phyloP scores from a whole-genome alignment of 1,140 invertebrate species.

The Achatina immaculata region DNA sequence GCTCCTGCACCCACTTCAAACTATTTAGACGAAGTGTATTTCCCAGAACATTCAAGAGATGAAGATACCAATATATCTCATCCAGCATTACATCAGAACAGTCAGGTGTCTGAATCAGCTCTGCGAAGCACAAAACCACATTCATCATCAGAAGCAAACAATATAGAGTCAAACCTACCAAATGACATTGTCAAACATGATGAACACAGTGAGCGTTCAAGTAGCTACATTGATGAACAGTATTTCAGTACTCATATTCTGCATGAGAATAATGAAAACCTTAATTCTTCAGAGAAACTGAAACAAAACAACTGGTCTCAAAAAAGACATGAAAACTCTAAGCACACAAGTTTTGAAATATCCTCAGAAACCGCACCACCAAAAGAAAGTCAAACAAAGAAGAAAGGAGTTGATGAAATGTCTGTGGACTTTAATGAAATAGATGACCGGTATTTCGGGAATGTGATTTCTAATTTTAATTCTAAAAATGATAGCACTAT shows the following conservation, averaged over 20 bases:
- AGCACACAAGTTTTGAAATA: neutral
- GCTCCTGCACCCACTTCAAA: neutral
- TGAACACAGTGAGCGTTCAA: neutral
- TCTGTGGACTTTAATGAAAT: constrained; percentile 18
- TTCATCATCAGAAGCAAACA: neutral
- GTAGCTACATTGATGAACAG: constrained; percentile 10
- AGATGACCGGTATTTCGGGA: constrained; percentile 27
- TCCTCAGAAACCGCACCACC: neutral
- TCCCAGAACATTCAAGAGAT: constrained; percentile 4
- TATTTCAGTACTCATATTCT: constrained; percentile 29
- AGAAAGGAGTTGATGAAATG: neutral
- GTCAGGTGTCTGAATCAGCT: too few relatives aligned
- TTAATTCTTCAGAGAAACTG: too few relatives aligned
- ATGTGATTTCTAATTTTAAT: neutral
- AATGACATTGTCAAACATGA: neutral
- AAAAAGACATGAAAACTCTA: too few relatives aligned
- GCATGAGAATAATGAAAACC: neutral
- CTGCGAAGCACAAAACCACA: neutral
- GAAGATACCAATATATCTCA: neutral
- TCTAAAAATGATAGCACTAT: neutral
- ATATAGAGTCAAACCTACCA: neutral
- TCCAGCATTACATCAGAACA: too few relatives aligned
- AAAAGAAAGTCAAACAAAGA: neutral
- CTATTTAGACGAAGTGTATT: constrained; percentile 26
- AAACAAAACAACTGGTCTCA: too few relatives aligned